Evolutionary conservation across 2,113 vertebrate species (phyloP).

Genomic region (Gila orcuttii): DNA sequence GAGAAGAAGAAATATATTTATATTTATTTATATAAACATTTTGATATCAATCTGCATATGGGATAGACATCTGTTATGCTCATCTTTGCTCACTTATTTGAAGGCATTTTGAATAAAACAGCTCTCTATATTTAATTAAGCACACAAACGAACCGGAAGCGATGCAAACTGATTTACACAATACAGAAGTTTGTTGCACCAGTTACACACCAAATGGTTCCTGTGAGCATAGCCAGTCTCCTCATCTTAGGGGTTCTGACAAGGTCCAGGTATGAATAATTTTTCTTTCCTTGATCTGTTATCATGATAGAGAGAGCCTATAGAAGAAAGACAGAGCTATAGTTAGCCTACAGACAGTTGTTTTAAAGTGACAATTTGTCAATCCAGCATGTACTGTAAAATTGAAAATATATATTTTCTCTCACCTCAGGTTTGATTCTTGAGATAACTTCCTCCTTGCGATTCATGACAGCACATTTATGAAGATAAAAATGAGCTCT

Average conservation of each 20-base stretch:
- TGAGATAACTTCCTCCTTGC: conserved; percentile 54
- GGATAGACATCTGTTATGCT: too few species aligned
- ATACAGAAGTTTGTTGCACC: too few species aligned
- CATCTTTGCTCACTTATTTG: too few species aligned
- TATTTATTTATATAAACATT: too few species aligned
- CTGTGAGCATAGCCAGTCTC: conserved; percentile 71
- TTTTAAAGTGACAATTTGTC: not conserved
- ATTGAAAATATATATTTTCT: not conserved
- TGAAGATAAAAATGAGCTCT: conserved; percentile 81
- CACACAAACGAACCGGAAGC: too few species aligned
- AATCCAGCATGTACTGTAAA: not conserved
- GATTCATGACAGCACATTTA: conserved; percentile 82
- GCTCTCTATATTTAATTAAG: too few species aligned
- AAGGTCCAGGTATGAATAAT: conserved; percentile 74
- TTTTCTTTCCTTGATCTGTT: conserved; percentile 55
- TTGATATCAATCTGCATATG: too few species aligned
- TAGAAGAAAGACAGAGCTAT: not conserved
- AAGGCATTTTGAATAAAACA: too few species aligned
- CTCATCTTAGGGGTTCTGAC: conserved; percentile 77
- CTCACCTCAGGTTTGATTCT: conserved; percentile 77
- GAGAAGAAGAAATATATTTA: too few species aligned
- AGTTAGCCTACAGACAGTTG: not conserved
- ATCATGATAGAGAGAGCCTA: conserved; percentile 67
- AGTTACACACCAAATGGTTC: conserved; percentile 69
- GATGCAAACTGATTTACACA: too few species aligned